Evolutionary conservation across 2,113 vertebrate species (phyloP).

Genomic region (Alexandromys fortis): DNA sequence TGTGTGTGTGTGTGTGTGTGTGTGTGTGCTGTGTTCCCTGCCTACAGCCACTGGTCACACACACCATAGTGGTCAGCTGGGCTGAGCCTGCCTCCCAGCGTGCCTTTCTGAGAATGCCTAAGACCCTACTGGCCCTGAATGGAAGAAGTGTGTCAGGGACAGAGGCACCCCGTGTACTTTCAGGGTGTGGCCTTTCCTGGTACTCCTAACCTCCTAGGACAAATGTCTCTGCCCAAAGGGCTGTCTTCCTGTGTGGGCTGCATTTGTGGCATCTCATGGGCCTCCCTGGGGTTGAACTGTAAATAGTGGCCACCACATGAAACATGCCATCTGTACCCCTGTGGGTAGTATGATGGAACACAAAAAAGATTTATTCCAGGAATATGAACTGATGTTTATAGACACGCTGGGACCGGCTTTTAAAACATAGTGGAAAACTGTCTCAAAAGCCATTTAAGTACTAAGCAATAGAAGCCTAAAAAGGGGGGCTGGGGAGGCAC

Average conservation of each 20-base stretch:
- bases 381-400: slow-evolving; percentile 83
- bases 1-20: no score
- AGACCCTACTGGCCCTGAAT: not conserved
- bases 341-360: slow-evolving; percentile 78
- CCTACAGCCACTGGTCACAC: not conserved
- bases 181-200: slow-evolving; percentile 74
- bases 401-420: slow-evolving; percentile 74
- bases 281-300: slow-evolving; percentile 73
- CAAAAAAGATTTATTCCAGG: slow-evolving; percentile 82
- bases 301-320: slow-evolving; percentile 81
- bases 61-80: not conserved
- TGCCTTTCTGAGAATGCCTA: slow-evolving; percentile 42
- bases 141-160: slow-evolving; percentile 16
- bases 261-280: slow-evolving; percentile 76
- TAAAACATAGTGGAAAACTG: slow-evolving; percentile 80
- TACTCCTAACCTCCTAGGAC: slow-evolving; percentile 62
- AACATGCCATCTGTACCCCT: slow-evolving; percentile 81
- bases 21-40: not conserved
- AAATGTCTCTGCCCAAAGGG: slow-evolving; percentile 70
- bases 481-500: not conserved
- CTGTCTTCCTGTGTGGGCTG: slow-evolving; percentile 82
- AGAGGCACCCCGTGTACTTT: slow-evolving; percentile 60
- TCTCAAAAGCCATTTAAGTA: slow-evolving; percentile 76
- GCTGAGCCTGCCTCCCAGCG: slow-evolving; percentile 44
- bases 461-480: slow-evolving; percentile 51